Evolutionary conservation across 2,113 vertebrate genomes (phyloP).

Genomic region (Indicator maculatus): DNA sequence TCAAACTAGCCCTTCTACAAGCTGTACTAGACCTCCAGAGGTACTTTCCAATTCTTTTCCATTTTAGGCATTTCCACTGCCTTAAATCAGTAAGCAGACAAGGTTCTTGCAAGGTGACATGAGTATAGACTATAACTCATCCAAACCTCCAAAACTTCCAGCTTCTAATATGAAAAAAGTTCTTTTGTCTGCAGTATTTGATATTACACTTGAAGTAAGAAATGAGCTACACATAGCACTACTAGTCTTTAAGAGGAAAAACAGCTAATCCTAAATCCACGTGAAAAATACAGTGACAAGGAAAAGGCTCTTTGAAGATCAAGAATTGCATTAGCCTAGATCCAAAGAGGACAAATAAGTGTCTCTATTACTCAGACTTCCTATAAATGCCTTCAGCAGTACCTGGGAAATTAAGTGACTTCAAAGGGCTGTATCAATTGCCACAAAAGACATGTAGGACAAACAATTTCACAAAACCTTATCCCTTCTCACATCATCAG

Average conservation of each 20-base stretch:
- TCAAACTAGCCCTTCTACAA: not conserved
- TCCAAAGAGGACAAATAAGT: not conserved
- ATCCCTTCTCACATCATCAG: not conserved
- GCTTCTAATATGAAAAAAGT: not conserved
- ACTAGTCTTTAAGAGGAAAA: not conserved
- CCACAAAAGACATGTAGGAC: not conserved
- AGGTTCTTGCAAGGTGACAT: not conserved
- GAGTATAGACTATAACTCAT: not conserved
- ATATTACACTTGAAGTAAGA: not conserved
- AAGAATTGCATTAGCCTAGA: not conserved
- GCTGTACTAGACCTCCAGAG: not conserved
- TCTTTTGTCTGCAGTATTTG: not conserved
- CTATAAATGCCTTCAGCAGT: not conserved
- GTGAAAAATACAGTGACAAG: not conserved
- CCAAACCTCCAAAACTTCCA: not conserved
- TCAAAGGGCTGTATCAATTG: not conserved
- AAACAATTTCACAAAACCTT: not conserved
- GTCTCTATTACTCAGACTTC: not conserved
- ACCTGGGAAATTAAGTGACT: not conserved
- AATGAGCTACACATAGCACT: not conserved
- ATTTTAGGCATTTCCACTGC: not conserved
- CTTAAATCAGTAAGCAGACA: not conserved
- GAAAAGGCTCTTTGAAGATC: not conserved
- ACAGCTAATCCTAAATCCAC: slow-evolving; percentile 6
- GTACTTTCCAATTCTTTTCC: not conserved